Base-by-base conservation (phyloP, 1,140 invertebrate genomes). In the Anastrepha ludens region DNA sequence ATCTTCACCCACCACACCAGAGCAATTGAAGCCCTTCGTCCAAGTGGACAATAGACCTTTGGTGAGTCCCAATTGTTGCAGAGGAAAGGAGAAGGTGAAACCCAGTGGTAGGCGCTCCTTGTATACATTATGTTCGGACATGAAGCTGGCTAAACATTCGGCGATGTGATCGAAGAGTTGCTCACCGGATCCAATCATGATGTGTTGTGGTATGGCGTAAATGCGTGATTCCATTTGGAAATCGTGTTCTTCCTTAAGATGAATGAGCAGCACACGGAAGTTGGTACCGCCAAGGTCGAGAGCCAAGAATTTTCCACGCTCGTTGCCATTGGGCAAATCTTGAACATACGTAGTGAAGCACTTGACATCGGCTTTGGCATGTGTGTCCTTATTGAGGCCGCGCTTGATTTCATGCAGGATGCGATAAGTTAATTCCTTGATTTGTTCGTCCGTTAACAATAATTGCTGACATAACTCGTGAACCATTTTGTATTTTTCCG, bases 41-140 rank as follows among this genome's bases (percentile, higher is more conserved):
- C 99, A 99, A 50, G 96, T 96, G 88, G 98, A 97, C 15, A 99
- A 94, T 39, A 96, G 94, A 6, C 98, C 99, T 90, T 97, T 96
- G 15, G 98, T 99, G 9, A 99, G 94, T 2, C 99, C 99, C 86
- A 97, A 93, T 93, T 99, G 99, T 78, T 94, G 95, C 88, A 99
- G 96, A 0, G 99, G 99, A 93, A 99, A 99, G 91, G 98, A 99
- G 94, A 99, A 99, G 0, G 99, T 99, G 93, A 99, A 99, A 3
- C 99, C 99, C 59, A 99, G 95, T 0, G 99, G 98, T 58, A 99
- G 94, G n/a, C 96, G 94, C 90, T 98, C 96, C 50, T 96, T 93
- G 65, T 96, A 95, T 47, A 97, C 94, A 85, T 96, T 95, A 88
- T 98, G 95, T 89, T 98, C 96, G 92, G 97, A 97, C 94, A 99